Conservation (phyloP, 1,140 invertebrate genomes). For the Saccostrea cuccullata region DNA sequence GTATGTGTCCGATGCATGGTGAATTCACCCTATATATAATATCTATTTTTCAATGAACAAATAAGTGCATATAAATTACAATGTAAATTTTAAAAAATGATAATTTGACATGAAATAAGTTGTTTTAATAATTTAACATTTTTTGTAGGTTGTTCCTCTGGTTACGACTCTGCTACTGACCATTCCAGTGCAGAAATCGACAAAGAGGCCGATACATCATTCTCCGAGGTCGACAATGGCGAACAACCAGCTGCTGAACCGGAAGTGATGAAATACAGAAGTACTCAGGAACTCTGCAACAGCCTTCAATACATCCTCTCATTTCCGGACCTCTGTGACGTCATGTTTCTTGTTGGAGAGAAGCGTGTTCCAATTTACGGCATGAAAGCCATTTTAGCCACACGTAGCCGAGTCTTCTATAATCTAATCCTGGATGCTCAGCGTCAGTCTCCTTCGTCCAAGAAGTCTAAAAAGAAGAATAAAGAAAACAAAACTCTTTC, state of each 20-base stretch:
- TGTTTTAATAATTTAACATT: not conserved
- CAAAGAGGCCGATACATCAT: slow-evolving; percentile 38
- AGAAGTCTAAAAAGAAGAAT: slow-evolving; percentile 38
- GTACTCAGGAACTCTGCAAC: slow-evolving; percentile 48
- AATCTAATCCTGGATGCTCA: slow-evolving; percentile 44
- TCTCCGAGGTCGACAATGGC: not conserved
- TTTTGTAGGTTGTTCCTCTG: slow-evolving; percentile 44
- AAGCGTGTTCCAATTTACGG: slow-evolving; percentile 95
- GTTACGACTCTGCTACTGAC: slow-evolving; percentile 39
- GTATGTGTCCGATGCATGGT: too few relatives aligned
- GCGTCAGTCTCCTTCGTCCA: slow-evolving; percentile 11
- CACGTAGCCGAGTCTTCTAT: slow-evolving; percentile 83
- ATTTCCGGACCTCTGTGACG: slow-evolving; percentile 97
- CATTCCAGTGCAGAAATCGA: not conserved
- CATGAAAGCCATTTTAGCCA: slow-evolving; percentile 93
- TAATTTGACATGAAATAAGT: too few relatives aligned
- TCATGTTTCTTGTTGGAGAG: slow-evolving; percentile 95
- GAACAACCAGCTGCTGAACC: not conserved
- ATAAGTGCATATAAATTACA: too few relatives aligned
- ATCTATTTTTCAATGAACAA: too few relatives aligned
- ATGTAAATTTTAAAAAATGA: too few relatives aligned
- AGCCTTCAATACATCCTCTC: slow-evolving; percentile 77
- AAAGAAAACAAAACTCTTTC: not conserved
- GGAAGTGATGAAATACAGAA: slow-evolving; percentile 55
- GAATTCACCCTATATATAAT: too few relatives aligned